Conservation (phyloP, 2,113 vertebrate genomes). For the Bucco capensis region DNA sequence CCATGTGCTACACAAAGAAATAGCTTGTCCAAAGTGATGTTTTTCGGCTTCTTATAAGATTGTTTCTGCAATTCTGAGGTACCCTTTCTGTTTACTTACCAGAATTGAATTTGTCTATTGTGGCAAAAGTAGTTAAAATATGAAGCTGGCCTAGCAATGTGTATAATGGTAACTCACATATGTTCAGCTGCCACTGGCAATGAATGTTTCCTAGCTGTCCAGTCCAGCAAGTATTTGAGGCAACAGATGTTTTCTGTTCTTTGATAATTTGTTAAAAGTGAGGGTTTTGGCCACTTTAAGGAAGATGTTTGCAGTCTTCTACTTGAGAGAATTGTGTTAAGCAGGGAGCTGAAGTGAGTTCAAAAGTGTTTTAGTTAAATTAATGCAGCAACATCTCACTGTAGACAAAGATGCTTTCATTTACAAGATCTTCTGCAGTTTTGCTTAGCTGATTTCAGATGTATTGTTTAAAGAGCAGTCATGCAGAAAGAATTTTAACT, state of each 20-base stretch:
- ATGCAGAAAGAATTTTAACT: neutral
- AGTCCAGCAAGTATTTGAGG: neutral
- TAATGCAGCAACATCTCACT: neutral
- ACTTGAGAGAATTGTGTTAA: neutral
- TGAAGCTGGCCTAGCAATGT: neutral
- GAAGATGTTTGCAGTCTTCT: neutral
- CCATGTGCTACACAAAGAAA: neutral
- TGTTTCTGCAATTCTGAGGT: neutral
- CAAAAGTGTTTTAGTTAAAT: neutral
- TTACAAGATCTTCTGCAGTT: neutral
- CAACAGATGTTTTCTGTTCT: constrained; percentile 2
- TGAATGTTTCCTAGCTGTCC: neutral
- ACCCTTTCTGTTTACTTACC: neutral
- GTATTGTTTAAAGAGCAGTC: neutral
- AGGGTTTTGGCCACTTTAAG: neutral
- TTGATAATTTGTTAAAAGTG: neutral
- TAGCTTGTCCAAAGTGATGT: neutral
- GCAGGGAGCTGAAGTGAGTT: neutral
- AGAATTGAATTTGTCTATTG: neutral
- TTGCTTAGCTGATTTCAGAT: neutral
- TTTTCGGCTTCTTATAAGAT: neutral
- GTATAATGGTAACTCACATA: neutral
- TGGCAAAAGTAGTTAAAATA: neutral
- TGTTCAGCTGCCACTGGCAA: neutral
- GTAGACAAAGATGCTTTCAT: neutral